Evolutionary conservation across 1,140 invertebrate species (phyloP), one percentile per base, ranked within the genome.

Genomic region (Drosophila virilis): DNA sequence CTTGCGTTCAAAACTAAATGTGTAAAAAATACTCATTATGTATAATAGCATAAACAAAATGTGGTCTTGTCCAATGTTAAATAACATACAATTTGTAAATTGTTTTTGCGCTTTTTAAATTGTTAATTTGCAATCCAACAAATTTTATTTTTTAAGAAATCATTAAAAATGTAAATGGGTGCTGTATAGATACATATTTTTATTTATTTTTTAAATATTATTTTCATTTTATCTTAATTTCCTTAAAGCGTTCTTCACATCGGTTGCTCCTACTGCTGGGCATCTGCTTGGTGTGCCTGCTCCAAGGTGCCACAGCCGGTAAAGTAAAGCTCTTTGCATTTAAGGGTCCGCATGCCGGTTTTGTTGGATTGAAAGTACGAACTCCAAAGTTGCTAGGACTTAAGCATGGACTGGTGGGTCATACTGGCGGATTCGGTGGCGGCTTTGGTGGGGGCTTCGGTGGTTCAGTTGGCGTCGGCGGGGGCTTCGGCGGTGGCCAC

Each of bases 291-390:
- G 2, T 77, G 3, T 22, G 70, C 0, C 48, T 81, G 2, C 28
- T 91, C 0, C 66, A 64, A n/a, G 17, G 38, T 13, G 54, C 28
- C 0, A 50, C 65, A 8, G 74, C 76, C 1, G 83, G 80, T 1
- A 91, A 91, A 71, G 2, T 91, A 0, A 91, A 91, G 15, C 45
- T 91, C 1, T 22, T 91, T 8, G 89, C 75, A 4, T 82, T 89
- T n/a, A 91, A 91, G 22, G 80, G 89, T n/a, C 89, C 89, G 7
- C 75, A 54, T 28, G 78, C 35, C 6, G 89, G 83, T 1, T 91
- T 91, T 55, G 67, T 88, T 12, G 76, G 67, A 1, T 33, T 91
- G 8, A 91, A 91, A 68, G 83, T 60, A 7, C 78, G 80, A 12
- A 59, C 71, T 2, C 80, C 89, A 0, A 90, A 90, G 33, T 12